Evolutionary conservation across 2,113 vertebrate species (phyloP), one percentile per base, ranked within the genome.

Genomic region (Eurypyga helias): DNA sequence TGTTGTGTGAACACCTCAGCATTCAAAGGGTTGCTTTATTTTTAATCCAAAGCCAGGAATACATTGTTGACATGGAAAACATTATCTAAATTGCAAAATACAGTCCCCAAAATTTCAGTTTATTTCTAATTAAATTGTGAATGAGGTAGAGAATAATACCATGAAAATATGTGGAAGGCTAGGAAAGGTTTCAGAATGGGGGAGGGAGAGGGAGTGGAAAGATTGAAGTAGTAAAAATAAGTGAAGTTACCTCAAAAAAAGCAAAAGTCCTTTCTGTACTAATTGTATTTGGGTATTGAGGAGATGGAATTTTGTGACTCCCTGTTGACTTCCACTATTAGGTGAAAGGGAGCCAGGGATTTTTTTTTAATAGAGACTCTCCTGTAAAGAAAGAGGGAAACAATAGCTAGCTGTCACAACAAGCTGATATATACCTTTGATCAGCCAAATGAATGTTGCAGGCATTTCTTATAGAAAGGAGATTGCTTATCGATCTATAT

Each of bases 401-500:
- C 99, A 99, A 99, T 99, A 99, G 99, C 98, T 96, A 96, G 98
- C 99, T 99, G 99, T 99, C 99, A 98, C 98, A 95, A 94, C 96
- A 85, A 93, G 98, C 99, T 99, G 99, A 99, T 99, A 99, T 98
- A 98, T 98, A 98, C 98, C 99, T 99, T 99, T 99, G 99, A 99
- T 99, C 99, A 99, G 98, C 98, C 99, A 99, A 99, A 99, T 99
- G 99, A 99, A 99, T 99, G 99, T 99, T 99, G 99, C 99, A 99
- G 99, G 99, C 99, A 99, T 99, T 99, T 99, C 99, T 99, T 99
- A 99, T 99, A 99, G 99, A 98, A 99, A 99, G 99, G 99, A 99
- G 99, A 99, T 99, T 99, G 99, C 99, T 99, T 99, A 99, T 99
- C 99, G 99, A 99, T 99, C 99, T 99, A 99, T 99, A 99, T 99